phyloP scores from a whole-genome alignment of 1,140 invertebrate species.

The Penaeus vannamei region DNA sequence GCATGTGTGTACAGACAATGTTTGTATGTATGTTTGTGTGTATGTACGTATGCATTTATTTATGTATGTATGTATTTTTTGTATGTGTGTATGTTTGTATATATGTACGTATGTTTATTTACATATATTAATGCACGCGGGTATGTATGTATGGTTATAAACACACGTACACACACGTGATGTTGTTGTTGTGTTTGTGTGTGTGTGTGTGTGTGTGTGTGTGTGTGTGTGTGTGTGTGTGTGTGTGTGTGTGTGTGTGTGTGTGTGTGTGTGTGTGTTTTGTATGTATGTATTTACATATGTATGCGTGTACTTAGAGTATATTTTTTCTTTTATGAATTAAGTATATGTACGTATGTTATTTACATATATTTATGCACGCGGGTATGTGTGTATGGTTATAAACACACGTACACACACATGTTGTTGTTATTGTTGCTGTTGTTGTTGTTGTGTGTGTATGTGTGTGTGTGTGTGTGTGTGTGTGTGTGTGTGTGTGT shows the following conservation, averaged over 20 bases:
- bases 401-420: too few species aligned
- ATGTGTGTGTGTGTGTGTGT: too few species aligned
- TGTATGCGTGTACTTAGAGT: neutral
- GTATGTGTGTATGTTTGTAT: conserved; percentile 22
- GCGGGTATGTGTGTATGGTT: too few species aligned
- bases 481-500: too few species aligned
- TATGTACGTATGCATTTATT: conserved; percentile 31
- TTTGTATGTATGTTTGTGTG: neutral
- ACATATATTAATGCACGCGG: neutral
- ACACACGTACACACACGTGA: neutral
- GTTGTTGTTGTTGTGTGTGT: too few species aligned
- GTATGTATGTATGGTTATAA: neutral
- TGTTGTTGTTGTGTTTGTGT: neutral
- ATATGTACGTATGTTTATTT: neutral
- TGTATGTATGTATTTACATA: conserved; percentile 3
- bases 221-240: too few species aligned
- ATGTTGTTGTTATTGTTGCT: too few species aligned
- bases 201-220: too few species aligned
- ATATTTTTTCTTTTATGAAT: neutral
- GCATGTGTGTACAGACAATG: too few species aligned
- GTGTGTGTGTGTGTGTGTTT: too few species aligned
- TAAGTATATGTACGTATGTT: neutral
- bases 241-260: too few species aligned
- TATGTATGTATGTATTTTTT: conserved; percentile 36
- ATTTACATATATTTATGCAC: conserved; percentile 9